Base-by-base conservation (phyloP, 2,113 vertebrate species). In the Sciurus niger region DNA sequence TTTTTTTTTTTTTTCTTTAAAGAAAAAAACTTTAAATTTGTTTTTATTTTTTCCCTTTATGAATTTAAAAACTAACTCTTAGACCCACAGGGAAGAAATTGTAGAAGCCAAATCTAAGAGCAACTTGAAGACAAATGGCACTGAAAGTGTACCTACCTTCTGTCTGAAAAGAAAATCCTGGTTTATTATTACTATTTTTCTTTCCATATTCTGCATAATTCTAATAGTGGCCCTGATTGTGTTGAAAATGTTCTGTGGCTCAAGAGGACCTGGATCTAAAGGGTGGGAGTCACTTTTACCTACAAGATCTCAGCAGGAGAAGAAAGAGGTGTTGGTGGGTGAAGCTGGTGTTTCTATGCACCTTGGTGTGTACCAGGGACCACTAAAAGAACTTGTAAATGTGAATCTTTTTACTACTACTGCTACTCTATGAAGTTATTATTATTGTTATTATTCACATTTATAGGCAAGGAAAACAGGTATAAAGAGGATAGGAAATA, bases 1-100 rank as follows among this genome's bases (percentile, higher is more conserved):
- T 4, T 40, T 40, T 37, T 37, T 37, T 43, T 84, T 73, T 65
- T 76, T 51, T n/a, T 24, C 37, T 8, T 63, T 63, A 25, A 11
- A 18, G 18, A 51, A 32, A 94, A 94, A 70, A 14, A 24, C 1
- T 30, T 65, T 37, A 25, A 51, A 58, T 70, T 84, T 93, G 1
- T 20, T 22, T 32, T 37, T 55, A 4, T 30, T 22, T 37, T 80
- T 34, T 2, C 8, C 25, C n/a, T 89, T 93, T 63, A 53, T 84
- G 25, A 87, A 6, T 65, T 94, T 83, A 90, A 73, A 89, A 96
- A 53, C 11, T n/a, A 70, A 73, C 72, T 90, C 74, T 63, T 87
- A 73, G n/a, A 73, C 32, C 40, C 48, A 87, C 76, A 55, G 30
- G 20, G 87, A 83, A 83, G 48, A 53, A 46, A 65, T 93, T 94